Percentiles rank a stretch among this genome's conserved stretches.
phyloP scores from a whole-genome alignment of 2,113 vertebrate genomes.

The Colinus virginianus region DNA sequence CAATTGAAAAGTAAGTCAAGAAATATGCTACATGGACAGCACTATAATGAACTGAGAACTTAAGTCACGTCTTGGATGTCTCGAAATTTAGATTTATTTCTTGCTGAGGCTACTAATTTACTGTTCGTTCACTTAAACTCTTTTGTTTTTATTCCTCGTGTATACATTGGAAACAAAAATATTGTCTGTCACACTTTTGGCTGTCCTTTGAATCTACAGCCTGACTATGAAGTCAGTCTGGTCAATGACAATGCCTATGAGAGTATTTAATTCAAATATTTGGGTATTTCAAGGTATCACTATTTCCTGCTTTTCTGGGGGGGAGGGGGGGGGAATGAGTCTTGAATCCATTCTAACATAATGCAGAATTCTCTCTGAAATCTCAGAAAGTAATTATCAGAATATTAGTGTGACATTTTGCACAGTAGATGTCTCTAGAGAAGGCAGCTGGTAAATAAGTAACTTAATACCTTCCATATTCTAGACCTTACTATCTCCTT shows the following conservation, averaged over 20 bases:
- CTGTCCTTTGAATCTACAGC: not conserved
- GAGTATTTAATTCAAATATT: not conserved
- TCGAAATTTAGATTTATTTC: not conserved
- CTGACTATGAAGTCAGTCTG: not conserved
- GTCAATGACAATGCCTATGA: not conserved
- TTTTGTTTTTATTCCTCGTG: not conserved
- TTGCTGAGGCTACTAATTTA: not conserved
- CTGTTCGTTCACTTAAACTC: not conserved
- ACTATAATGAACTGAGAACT: not conserved
- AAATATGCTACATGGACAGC: not conserved
- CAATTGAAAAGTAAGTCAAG: constrained; percentile 14
- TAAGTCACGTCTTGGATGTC: not conserved
- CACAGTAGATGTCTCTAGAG: accelerated
- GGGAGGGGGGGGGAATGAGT: not conserved
- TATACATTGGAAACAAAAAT: not conserved
- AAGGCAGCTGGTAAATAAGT: not conserved
- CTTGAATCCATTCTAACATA: not conserved
- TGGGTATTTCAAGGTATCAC: not conserved
- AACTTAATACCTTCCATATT: not conserved
- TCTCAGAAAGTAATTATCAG: not conserved
- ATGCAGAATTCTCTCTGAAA: not conserved
- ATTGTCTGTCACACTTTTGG: not conserved
- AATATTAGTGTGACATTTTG: not conserved
- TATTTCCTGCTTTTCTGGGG: not conserved
- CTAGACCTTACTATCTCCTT: not conserved